These are phyloP conservation scores for Patiria pectinifera DNA, from an alignment of 53 echinoderm and acorn worm genomes.

Conservation along the genomic window DNA sequence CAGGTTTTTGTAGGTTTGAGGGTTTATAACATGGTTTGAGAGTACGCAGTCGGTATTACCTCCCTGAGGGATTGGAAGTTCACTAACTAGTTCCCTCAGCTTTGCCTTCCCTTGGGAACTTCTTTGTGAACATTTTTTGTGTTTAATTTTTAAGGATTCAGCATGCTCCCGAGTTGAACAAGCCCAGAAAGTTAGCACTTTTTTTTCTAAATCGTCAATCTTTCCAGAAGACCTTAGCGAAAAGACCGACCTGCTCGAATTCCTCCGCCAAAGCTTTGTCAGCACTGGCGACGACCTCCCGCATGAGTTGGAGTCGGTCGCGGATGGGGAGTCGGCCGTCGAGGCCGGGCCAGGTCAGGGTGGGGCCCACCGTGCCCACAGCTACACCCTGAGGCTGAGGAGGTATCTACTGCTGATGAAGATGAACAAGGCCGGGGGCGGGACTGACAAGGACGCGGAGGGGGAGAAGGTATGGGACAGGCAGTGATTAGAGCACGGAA, in stretches of 20 bases:
- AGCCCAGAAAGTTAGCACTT: not conserved
- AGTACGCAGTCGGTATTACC: too few species aligned
- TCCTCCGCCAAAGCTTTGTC: conserved; percentile 36
- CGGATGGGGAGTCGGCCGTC: conserved; percentile 8
- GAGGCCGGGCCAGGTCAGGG: not conserved
- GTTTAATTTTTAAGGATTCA: too few species aligned
- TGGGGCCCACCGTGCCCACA: not conserved
- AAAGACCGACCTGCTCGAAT: conserved; percentile 53
- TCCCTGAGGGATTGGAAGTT: too few species aligned
- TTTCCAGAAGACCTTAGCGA: conserved; percentile 45
- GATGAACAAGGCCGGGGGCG: not conserved
- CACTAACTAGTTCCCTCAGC: too few species aligned
- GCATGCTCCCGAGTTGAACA: too few species aligned
- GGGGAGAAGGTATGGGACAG: conserved; percentile 17
- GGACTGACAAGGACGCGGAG: conserved; percentile 2
- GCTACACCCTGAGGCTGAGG: conserved; percentile 41
- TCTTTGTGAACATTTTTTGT: too few species aligned
- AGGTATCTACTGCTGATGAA: conserved; percentile 32
- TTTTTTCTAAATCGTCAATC: not conserved
- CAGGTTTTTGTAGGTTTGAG: too few species aligned
- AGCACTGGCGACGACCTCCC: conserved; percentile 24
- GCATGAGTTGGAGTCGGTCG: conserved; percentile 26
- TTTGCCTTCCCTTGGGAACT: too few species aligned
- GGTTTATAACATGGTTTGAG: too few species aligned
- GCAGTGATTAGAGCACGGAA: not conserved